Evolutionary conservation across 2,797 vertebrate genomes (phyloP), one percentile per base, ranked within the genome.

Genomic region (Halcyon badia): DNA sequence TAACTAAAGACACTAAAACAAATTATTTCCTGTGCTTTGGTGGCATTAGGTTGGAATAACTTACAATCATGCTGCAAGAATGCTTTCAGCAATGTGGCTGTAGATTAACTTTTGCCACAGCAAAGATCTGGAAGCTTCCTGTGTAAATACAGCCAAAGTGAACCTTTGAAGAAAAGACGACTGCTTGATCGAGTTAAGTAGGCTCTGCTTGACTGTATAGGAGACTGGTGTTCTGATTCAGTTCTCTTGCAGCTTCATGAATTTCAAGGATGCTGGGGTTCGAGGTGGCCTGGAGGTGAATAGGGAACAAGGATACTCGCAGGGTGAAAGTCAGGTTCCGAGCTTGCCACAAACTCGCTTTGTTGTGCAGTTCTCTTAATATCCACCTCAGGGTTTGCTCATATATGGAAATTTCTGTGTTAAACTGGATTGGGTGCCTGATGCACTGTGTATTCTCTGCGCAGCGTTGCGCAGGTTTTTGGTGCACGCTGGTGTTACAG

Each of bases 81-180:
- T 95, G 90, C 46, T 84, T 89, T 80, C 60, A 77, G 83, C 89
- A 87, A 87, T 5, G 33, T 77, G 68, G 60, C 90, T 97, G 93
- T 89, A 94, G 93, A 93, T 93, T 84, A 94, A 87, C 75, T 92
- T 93, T 62, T 2, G 6, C 80, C 85, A 33, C 80, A 88, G 93
- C 83, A 86, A 44, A 91, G 90, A 83, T 96, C 75, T 93, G 83
- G 81, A 96, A 85, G 60, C 64, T 96, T 95, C 88, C 94, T 93
- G 68, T 72, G 42, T 93, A 68, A 73, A 82, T 73, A 44, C 35
- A 77, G 75, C 49, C 66, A 30, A 58, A 88, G 86, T 41, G 66
- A 92, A 56, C 77, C 81, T 84, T 86, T 90, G 88, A 94, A 92
- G 92, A 66, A 46, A 69, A 75, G 54, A 52, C 2, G 24, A 37